These are phyloP conservation scores for Natrix natrix DNA, from an alignment of 2,797 vertebrate genomes.

Conservation along the genomic window DNA sequence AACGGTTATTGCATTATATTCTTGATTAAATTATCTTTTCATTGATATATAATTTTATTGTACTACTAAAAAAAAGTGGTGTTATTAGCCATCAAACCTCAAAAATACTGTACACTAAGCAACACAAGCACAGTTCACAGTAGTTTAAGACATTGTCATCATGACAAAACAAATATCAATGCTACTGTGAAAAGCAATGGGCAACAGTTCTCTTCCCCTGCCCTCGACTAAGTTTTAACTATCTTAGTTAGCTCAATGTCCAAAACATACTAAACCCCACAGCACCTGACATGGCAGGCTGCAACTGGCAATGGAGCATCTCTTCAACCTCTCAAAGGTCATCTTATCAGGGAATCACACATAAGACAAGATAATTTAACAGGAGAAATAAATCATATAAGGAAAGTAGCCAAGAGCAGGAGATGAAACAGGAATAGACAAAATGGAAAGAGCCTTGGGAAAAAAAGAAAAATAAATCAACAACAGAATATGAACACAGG, in stretches of 20 bases:
- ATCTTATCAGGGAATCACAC: constrained; percentile 6
- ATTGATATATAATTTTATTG: too few relatives aligned
- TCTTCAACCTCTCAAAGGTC: neutral
- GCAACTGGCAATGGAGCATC: neutral
- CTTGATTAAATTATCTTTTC: too few relatives aligned
- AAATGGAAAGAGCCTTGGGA: neutral
- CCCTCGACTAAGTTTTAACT: neutral
- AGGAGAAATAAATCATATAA: neutral
- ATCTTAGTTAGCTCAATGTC: constrained; percentile 7
- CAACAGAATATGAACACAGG: too few relatives aligned
- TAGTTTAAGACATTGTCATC: neutral
- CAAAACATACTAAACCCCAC: constrained; percentile 7
- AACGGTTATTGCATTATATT: too few relatives aligned
- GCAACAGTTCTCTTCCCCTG: constrained; percentile 12
- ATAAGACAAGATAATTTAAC: constrained; percentile 18
- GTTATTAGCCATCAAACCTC: too few relatives aligned
- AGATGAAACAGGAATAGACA: constrained; percentile 16
- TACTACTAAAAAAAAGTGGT: too few relatives aligned
- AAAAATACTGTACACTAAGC: neutral
- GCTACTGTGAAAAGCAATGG: neutral
- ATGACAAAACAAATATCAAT: constrained; percentile 20
- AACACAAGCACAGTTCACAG: neutral
- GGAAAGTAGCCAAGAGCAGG: neutral
- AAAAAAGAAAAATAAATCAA: too few relatives aligned
- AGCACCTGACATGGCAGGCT: constrained; percentile 34